Percentiles rank a stretch among this genome's conserved stretches.
Conservation (phyloP, 2,113 vertebrate species). For the Pungitius pungitius region DNA sequence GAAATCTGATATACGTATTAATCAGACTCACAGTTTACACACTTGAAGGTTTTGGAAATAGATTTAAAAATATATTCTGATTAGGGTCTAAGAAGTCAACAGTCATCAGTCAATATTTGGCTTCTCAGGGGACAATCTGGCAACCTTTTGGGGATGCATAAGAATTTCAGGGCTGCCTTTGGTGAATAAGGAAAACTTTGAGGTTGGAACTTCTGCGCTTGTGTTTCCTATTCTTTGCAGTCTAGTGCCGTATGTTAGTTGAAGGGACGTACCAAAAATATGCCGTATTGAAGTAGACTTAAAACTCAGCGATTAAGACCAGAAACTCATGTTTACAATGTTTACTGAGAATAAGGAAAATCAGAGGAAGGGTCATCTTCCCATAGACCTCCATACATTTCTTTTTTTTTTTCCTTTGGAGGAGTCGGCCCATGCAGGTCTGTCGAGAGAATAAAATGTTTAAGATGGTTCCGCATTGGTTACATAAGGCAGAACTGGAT, state of each 20-base stretch:
- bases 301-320: no score
- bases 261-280: background rate
- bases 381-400: background rate
- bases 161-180: conserved; percentile 6
- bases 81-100: background rate
- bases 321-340: no score
- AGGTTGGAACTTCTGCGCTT: conserved; percentile 14
- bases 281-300: no score
- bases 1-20: conserved; percentile 47
- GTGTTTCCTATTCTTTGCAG: conserved; percentile 25
- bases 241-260: background rate
- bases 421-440: background rate
- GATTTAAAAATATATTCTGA: no score
- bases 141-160: background rate
- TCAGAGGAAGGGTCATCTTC: background rate
- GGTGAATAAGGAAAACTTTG: background rate
- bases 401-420: background rate
- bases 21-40: conserved; percentile 20
- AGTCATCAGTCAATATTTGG: background rate
- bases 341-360: background rate
- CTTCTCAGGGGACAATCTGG: conserved; percentile 8
- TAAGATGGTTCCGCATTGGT: background rate
- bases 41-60: conserved; percentile 23
- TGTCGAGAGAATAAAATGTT: background rate
- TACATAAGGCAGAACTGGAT: background rate